Conservation (phyloP, 2,797 vertebrate genomes). For the Diplodus sargus region DNA sequence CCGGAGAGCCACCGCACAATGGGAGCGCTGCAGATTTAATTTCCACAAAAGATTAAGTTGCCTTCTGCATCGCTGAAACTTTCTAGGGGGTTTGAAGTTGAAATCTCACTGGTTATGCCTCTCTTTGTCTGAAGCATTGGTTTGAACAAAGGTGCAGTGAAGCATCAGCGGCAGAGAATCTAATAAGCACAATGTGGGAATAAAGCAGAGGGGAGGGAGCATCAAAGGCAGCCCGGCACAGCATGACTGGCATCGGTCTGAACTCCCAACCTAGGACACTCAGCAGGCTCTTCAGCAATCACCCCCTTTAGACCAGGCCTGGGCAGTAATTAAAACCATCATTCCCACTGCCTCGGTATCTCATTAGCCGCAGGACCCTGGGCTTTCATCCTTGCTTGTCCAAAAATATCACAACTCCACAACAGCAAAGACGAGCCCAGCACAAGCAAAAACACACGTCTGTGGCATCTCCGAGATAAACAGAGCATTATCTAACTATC, state of each 20-base stretch:
- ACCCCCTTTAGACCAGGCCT: slow-evolving; percentile 89
- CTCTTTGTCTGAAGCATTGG: slow-evolving; percentile 74
- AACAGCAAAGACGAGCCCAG: slow-evolving; percentile 66
- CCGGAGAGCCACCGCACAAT: slow-evolving; percentile 48
- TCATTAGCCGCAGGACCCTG: slow-evolving; percentile 94
- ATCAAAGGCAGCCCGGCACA: slow-evolving; percentile 96
- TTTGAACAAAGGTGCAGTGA: slow-evolving; percentile 82
- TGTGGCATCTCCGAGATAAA: slow-evolving; percentile 61
- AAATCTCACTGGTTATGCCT: slow-evolving; percentile 72
- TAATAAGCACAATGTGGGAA: slow-evolving; percentile 85
- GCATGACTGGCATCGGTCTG: slow-evolving; percentile 95
- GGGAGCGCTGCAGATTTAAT: slow-evolving; percentile 66
- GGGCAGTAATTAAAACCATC: slow-evolving; percentile 99
- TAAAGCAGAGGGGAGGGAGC: slow-evolving; percentile 92
- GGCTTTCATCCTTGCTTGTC: slow-evolving; percentile 94
- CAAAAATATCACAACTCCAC: slow-evolving; percentile 84
- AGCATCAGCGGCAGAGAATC: slow-evolving; percentile 81
- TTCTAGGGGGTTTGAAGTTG: slow-evolving; percentile 74
- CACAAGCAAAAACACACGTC: slow-evolving; percentile 63
- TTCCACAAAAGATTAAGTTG: slow-evolving; percentile 78
- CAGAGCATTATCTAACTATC: slow-evolving; percentile 61
- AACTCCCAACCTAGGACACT: slow-evolving; percentile 95
- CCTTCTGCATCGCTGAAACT: slow-evolving; percentile 74
- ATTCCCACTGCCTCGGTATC: slow-evolving; percentile 94
- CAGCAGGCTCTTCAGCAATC: slow-evolving; percentile 87